These are phyloP conservation scores for Augiades crinisus DNA, from an alignment of 2,888 invertebrate genomes.

Conservation along the genomic window DNA sequence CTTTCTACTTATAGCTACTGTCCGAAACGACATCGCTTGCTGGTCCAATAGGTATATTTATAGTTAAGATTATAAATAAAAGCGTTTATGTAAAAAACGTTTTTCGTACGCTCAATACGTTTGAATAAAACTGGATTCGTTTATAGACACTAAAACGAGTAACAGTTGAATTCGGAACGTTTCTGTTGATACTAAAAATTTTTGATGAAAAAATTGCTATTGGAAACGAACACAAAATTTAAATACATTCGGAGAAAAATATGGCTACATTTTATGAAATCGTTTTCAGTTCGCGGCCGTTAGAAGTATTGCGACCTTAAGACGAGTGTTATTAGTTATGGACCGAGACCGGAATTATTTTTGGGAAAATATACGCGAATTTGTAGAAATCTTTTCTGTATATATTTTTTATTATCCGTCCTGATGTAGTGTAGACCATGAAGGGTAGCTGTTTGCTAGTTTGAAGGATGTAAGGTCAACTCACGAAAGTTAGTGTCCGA, in stretches of 20 bases:
- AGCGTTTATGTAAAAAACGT: neutral
- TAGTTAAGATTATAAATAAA: neutral
- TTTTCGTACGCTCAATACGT: neutral
- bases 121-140: neutral
- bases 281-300: neutral
- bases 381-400: too few species aligned
- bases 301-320: neutral
- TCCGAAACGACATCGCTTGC: neutral
- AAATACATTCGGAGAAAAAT: neutral
- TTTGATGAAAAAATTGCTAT: neutral
- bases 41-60: neutral
- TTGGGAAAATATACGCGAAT: slow-evolving; percentile 3
- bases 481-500: too few species aligned
- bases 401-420: too few species aligned
- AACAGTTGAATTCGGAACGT: neutral
- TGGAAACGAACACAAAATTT: neutral
- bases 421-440: too few species aligned
- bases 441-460: too few species aligned
- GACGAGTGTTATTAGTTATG: neutral
- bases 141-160: neutral
- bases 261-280: neutral
- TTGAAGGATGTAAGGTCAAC: too few species aligned
- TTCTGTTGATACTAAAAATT: neutral
- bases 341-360: neutral
- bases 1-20: slow-evolving; percentile 15